Conservation (phyloP, 2,797 vertebrate species). For the Rhinichthys osculus region DNA sequence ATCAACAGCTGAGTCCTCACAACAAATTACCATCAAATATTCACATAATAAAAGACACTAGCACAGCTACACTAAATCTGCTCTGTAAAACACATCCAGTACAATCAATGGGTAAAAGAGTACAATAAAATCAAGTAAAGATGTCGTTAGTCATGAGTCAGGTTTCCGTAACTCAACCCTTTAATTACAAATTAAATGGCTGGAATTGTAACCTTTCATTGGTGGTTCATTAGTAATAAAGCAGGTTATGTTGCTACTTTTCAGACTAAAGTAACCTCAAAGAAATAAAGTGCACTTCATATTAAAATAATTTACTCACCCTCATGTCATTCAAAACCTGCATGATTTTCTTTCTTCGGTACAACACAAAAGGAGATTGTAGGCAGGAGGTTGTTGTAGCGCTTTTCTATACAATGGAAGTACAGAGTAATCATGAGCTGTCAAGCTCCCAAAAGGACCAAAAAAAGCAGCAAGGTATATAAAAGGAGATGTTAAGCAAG, state of each 20-base stretch:
- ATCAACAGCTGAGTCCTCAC: conserved; percentile 54
- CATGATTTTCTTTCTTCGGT: neutral
- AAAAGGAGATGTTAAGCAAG: neutral
- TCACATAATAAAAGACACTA: conserved; percentile 45
- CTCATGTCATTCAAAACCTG: conserved; percentile 19
- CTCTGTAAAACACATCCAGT: conserved; percentile 42
- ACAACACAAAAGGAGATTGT: conserved; percentile 14
- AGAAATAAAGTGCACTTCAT: neutral
- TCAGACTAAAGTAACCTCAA: neutral
- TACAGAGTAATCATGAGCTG: neutral
- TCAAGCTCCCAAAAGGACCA: neutral
- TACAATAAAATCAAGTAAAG: neutral
- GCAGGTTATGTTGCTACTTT: neutral
- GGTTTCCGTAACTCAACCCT: neutral
- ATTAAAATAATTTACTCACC: neutral
- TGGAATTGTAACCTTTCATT: neutral
- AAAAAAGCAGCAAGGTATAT: neutral
- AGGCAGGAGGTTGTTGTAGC: neutral
- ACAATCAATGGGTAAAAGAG: conserved; percentile 22
- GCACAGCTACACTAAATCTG: conserved; percentile 42
- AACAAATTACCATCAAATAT: conserved; percentile 43
- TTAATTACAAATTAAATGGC: neutral
- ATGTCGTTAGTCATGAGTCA: neutral
- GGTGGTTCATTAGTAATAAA: neutral
- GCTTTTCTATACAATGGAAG: conserved; percentile 10